A percentile compares a stretch with the other conserved stretches of the same genome.
These are phyloP conservation scores for Temnothorax rugatulus DNA, from an alignment of 2,888 invertebrate genomes.

Conservation along the genomic window DNA sequence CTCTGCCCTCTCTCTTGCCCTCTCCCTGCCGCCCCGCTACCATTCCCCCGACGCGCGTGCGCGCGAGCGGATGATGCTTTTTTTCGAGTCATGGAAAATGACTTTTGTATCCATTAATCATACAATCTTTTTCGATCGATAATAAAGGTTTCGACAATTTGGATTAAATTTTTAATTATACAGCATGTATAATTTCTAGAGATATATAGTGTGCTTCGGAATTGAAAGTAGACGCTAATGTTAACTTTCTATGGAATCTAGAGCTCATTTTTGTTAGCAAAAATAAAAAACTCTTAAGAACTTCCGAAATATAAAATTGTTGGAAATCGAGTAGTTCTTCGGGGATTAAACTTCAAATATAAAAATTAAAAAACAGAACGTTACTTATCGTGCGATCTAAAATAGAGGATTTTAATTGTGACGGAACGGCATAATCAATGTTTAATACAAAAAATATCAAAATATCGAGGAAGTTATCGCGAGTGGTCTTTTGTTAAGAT, in stretches of 20 bases:
- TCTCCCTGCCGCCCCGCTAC: not conserved
- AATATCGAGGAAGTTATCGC: not conserved
- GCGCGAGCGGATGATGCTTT: constrained; percentile 15
- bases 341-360: not conserved
- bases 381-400: not conserved
- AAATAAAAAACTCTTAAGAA: not conserved
- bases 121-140: not conserved
- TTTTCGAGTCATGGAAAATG: not conserved
- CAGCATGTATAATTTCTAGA: not conserved
- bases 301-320: not conserved
- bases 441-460: not conserved
- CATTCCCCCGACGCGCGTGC: not conserved
- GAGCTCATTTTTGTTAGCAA: not conserved
- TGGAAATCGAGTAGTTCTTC: not conserved
- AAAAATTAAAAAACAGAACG: not conserved
- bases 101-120: not conserved
- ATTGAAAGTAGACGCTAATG: not conserved
- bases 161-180: not conserved
- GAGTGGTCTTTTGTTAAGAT: not conserved
- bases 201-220: not conserved
- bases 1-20: too few relatives aligned
- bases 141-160: not conserved
- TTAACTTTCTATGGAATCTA: not conserved
- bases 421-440: not conserved
- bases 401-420: not conserved